Conservation (phyloP, 2,888 invertebrate genomes). For the Argyresthia albistria region DNA sequence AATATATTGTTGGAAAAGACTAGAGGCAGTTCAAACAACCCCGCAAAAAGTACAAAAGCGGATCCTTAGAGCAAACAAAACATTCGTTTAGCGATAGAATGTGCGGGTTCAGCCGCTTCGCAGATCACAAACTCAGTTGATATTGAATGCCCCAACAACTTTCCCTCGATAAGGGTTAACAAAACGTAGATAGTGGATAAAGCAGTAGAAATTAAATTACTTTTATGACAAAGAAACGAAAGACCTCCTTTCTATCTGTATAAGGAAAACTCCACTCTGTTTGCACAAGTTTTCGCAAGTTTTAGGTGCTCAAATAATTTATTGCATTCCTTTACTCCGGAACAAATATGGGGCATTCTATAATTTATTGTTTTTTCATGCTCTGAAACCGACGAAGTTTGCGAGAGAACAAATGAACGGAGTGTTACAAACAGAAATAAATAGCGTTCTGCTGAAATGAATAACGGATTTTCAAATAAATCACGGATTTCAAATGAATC, state of each 20-base stretch:
- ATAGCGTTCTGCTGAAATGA: no score
- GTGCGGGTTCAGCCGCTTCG: slow-evolving; percentile 52
- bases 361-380: slow-evolving; percentile 7
- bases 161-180: slow-evolving; percentile 61
- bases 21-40: slow-evolving; percentile 1
- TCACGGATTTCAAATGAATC: no score
- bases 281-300: slow-evolving; percentile 17
- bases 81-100: slow-evolving; percentile 57
- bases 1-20: not conserved
- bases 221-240: slow-evolving; percentile 37
- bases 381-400: not conserved
- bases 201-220: slow-evolving; percentile 55
- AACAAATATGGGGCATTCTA: slow-evolving; percentile 6
- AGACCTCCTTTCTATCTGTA: slow-evolving; percentile 25
- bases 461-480: no score
- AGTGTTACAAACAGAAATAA: no score
- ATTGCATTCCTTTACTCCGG: slow-evolving; percentile 17
- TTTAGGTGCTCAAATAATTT: slow-evolving; percentile 18
- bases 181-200: slow-evolving; percentile 36
- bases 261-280: slow-evolving; percentile 10
- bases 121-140: slow-evolving; percentile 50
- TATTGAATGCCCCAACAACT: slow-evolving; percentile 57
- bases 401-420: no score
- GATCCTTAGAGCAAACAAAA: slow-evolving; percentile 49
- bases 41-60: slow-evolving; percentile 41